Evolutionary conservation across 92 coral and sea anemone species (phyloP).

Genomic region (Montipora capitata): DNA sequence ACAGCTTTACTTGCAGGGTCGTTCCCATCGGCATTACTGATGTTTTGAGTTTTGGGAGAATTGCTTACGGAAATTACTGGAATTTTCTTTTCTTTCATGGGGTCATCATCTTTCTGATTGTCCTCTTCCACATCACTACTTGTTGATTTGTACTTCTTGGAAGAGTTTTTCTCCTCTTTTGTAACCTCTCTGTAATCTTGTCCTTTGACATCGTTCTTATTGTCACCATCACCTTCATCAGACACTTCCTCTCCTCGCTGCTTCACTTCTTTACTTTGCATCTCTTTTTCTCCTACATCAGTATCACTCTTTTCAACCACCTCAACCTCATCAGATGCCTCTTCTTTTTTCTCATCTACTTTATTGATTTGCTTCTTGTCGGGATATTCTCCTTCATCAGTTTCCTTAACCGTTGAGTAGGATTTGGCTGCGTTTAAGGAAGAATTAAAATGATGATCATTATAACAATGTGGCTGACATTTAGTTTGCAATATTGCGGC

Average conservation of each 20-base stretch:
- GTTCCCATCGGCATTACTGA: background rate
- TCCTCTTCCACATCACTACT: background rate
- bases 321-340: background rate
- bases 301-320: background rate
- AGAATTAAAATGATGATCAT: background rate
- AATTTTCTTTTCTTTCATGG: background rate
- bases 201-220: background rate
- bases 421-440: background rate
- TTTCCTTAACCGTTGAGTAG: background rate
- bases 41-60: background rate
- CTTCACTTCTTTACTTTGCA: background rate
- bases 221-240: background rate
- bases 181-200: background rate
- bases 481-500: too few relatives aligned
- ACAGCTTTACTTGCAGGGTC: constrained; percentile 4
- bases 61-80: background rate
- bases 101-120: background rate
- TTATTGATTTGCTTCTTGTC: background rate
- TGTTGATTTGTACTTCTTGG: too few relatives aligned
- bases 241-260: background rate
- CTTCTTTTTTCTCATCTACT: background rate
- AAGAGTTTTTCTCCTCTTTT: too few relatives aligned
- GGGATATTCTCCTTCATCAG: background rate
- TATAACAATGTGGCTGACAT: too few relatives aligned
- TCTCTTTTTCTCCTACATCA: background rate